Conservation (phyloP, 2,888 invertebrate species). For the Crossocerus cetratus region DNA sequence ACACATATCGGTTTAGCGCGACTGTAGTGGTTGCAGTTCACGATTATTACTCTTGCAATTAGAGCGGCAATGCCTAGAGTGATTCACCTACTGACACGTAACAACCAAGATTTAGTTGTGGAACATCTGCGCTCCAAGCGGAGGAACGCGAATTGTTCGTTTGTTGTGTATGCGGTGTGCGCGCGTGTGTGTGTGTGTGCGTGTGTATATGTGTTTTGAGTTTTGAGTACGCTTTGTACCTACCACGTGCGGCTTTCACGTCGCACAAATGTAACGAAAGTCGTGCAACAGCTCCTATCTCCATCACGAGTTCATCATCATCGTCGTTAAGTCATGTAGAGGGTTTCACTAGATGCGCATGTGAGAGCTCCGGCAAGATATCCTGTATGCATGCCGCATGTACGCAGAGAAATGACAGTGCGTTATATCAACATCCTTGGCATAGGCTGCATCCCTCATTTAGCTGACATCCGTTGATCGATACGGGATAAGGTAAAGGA, state of each 20-base stretch:
- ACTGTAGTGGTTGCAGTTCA: too few species aligned
- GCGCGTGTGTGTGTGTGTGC: too few species aligned
- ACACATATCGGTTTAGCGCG: too few species aligned
- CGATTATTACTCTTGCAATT: too few species aligned
- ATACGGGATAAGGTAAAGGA: slow-evolving; percentile 48
- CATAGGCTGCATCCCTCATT: slow-evolving; percentile 48
- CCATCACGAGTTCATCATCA: slow-evolving; percentile 11
- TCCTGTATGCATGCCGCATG: slow-evolving; percentile 64
- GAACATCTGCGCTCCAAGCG: too few species aligned
- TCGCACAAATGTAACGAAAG: too few species aligned
- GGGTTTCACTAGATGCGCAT: slow-evolving; percentile 45
- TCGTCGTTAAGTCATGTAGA: slow-evolving; percentile 17
- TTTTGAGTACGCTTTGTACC: too few species aligned
- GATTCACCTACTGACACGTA: too few species aligned
- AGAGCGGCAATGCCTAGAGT: too few species aligned
- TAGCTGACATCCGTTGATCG: slow-evolving; percentile 51
- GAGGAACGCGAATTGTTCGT: too few species aligned
- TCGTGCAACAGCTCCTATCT: slow-evolving; percentile 1
- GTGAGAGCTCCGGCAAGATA: slow-evolving; percentile 34
- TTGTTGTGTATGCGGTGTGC: too few species aligned
- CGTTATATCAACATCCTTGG: slow-evolving; percentile 31
- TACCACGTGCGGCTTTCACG: neutral
- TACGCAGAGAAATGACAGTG: slow-evolving; percentile 47
- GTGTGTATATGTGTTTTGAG: too few species aligned
- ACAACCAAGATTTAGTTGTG: neutral